Base-by-base conservation (phyloP, 2,113 vertebrate genomes). In the Halcyon malimbica region DNA sequence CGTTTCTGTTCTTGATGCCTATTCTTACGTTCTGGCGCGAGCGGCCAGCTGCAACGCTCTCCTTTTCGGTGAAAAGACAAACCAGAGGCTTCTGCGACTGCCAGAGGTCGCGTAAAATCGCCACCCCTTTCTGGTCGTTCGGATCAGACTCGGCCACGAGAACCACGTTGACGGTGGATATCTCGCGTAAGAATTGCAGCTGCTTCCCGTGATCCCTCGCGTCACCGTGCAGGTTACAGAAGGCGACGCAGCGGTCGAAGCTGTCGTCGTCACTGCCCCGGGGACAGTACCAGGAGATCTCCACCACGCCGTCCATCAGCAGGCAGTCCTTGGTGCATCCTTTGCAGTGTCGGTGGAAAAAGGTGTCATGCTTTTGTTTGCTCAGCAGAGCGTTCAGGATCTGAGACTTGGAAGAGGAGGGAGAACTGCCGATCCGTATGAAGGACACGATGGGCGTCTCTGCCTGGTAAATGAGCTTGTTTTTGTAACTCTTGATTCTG, bases 231-330 rank as follows among this genome's bases (percentile, higher is more conserved):
- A 98, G 97, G 96, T 98, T 98, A 44, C 94, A 97, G 94, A 98
- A 98, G 9, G 97, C 96, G 60, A 98, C 89, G 31, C 97, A 98
- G 57, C 97, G 63, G 60, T 84, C 68, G 90, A 98, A 98, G 68
- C 71, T 87, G 87, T 98, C 98, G 1, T 93, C 93, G 2, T 93
- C 68, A 16, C 95, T 97, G 6, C 97, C 98, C 26, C 95, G 76
- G 15, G 98, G 98, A 37, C 95, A 98, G 93, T 98, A 99, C 98
- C 98, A 99, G 82, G 97, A 95, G 50, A 99, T 98, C 96, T 98
- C 98, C 94, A 97, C 97, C 20, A 98, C 78, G 9, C 98, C 98
- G 44, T 96, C 97, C 97, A 98, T 97, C 88, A 98, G 71, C 48
- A 98, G 56, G 21, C 92, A 64, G 48, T 88, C 92, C 46, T 93